Evolutionary conservation across 2,113 vertebrate species (phyloP).

Genomic region (Meleagris gallopavo): DNA sequence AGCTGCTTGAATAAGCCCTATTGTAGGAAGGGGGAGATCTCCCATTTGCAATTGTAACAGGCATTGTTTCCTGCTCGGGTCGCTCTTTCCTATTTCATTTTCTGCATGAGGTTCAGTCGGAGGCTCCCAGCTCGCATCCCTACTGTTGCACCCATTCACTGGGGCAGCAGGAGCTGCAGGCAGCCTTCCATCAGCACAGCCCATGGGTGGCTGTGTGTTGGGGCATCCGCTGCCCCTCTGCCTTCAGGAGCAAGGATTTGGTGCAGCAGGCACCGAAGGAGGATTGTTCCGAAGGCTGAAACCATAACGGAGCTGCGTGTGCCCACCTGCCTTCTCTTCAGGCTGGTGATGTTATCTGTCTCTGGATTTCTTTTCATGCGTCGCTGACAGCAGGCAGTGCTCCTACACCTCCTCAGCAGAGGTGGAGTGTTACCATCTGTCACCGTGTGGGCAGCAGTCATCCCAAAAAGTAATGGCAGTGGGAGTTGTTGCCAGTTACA

Average conservation of each 20-base stretch:
- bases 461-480: constrained; percentile 67
- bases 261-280: background rate
- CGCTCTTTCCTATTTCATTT: background rate
- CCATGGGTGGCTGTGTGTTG: accelerated
- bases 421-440: constrained; percentile 67
- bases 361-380: background rate
- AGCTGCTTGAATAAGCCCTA: background rate
- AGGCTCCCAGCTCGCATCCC: background rate
- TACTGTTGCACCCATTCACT: background rate
- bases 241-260: background rate
- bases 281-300: background rate
- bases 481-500: constrained; percentile 72
- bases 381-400: constrained; percentile 59
- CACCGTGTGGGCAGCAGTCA: constrained; percentile 54
- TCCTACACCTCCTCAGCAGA: constrained; percentile 71
- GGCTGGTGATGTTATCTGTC: background rate
- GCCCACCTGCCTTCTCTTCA: background rate
- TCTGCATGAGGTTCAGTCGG: background rate
- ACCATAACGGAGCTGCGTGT: background rate
- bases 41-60: background rate
- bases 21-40: background rate
- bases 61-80: background rate
- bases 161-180: background rate
- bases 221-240: background rate
- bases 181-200: background rate